A percentile compares a stretch with the other conserved stretches of the same genome.
phyloP scores from a whole-genome alignment of 2,113 vertebrate genomes.

The Lichenostomus cassidix region DNA sequence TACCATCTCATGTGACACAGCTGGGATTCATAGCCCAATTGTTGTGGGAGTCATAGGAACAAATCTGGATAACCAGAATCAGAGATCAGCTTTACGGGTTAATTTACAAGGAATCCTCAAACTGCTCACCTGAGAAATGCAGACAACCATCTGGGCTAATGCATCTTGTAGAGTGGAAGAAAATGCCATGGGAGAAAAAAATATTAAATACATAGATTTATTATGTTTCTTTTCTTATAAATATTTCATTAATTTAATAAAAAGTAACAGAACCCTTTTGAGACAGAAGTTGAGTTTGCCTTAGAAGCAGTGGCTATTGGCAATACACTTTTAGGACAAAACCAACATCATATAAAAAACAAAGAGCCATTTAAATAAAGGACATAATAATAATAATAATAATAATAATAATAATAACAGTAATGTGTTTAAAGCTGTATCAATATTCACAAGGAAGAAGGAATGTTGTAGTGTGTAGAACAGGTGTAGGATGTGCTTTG shows the following conservation, averaged over 20 bases:
- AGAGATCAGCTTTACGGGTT: not conserved
- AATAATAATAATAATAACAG: not conserved
- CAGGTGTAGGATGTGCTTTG: not conserved
- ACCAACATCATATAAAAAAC: not conserved
- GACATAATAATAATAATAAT: not conserved
- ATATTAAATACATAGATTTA: constrained; percentile 31
- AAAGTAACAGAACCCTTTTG: not conserved
- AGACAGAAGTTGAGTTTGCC: not conserved
- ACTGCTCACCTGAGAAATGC: not conserved
- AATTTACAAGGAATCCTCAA: not conserved
- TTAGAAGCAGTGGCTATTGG: not conserved
- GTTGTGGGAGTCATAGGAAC: not conserved
- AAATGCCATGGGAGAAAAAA: not conserved
- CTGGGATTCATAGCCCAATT: not conserved
- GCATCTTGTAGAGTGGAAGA: not conserved
- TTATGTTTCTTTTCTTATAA: not conserved
- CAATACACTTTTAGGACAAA: not conserved
- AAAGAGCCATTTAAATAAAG: not conserved
- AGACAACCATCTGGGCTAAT: not conserved
- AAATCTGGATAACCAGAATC: not conserved
- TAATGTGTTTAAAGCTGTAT: not conserved
- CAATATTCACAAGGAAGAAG: not conserved
- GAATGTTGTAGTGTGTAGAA: not conserved
- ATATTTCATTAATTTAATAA: not conserved
- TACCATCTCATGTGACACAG: not conserved